These are phyloP conservation scores for Podocnemis expansa DNA, from an alignment of 2,113 vertebrate species.

Conservation along the genomic window DNA sequence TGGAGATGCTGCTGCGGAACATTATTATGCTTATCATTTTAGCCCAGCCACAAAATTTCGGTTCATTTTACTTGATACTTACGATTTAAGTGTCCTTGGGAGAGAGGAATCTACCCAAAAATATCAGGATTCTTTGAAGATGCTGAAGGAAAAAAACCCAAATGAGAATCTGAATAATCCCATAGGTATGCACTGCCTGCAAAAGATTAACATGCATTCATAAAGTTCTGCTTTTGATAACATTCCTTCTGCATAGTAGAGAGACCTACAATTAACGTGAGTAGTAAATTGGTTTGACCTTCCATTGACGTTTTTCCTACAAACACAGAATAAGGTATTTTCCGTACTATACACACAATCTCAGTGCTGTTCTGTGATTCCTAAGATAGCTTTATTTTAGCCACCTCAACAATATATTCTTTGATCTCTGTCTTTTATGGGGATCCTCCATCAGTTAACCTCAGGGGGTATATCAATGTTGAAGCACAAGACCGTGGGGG, in stretches of 20 bases:
- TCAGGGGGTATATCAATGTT: neutral
- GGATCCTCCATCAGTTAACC: neutral
- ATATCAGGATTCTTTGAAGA: slow-evolving; percentile 75
- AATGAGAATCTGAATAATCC: slow-evolving; percentile 89
- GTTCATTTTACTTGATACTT: slow-evolving; percentile 89
- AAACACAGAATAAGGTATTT: neutral
- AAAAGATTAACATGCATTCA: neutral
- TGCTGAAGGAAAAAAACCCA: slow-evolving; percentile 84
- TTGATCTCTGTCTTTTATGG: neutral
- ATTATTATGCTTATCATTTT: slow-evolving; percentile 88
- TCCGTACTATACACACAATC: neutral
- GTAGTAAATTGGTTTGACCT: neutral
- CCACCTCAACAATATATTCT: neutral
- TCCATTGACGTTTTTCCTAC: neutral
- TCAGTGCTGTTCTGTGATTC: neutral
- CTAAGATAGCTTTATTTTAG: neutral
- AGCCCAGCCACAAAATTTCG: slow-evolving; percentile 82
- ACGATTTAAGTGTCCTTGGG: slow-evolving; percentile 90
- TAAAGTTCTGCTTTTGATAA: neutral
- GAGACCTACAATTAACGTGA: neutral
- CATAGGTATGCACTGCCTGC: slow-evolving; percentile 73
- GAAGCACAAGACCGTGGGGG: neutral
- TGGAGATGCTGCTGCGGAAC: slow-evolving; percentile 1
- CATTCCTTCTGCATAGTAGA: neutral
- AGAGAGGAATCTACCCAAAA: slow-evolving; percentile 75